These are phyloP conservation scores for Adelges cooleyi DNA, from an alignment of 1,140 invertebrate species.

Conservation along the genomic window DNA sequence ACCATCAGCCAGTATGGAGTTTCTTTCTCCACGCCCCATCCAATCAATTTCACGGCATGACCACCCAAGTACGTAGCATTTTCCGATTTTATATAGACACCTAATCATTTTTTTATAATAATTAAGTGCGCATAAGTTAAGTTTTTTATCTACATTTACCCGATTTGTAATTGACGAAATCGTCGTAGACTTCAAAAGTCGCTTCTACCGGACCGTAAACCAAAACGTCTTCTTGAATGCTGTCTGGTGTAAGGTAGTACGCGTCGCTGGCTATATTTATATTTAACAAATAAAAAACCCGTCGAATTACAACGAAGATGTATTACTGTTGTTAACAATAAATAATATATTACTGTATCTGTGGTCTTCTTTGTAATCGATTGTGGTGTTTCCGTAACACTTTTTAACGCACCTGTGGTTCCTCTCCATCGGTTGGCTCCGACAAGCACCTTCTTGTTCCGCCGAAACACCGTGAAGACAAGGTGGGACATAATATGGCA, in stretches of 20 bases:
- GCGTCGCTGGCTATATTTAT: constrained; percentile 18
- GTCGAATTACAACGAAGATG: no score
- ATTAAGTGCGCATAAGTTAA: no score
- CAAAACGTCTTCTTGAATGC: constrained; percentile 30
- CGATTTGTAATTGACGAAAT: constrained; percentile 32
- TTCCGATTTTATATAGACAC: constrained; percentile 35
- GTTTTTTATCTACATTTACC: constrained; percentile 27
- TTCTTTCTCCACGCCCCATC: constrained; percentile 46
- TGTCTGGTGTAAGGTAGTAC: neutral
- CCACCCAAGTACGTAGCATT: constrained; percentile 63
- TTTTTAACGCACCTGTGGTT: neutral
- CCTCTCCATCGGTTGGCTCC: neutral
- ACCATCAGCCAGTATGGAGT: constrained; percentile 75
- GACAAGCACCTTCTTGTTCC: neutral
- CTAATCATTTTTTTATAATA: neutral
- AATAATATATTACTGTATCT: no score
- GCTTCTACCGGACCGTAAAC: constrained; percentile 31
- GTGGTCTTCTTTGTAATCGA: neutral
- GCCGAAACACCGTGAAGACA: neutral
- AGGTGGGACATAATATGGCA: neutral
- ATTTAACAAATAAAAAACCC: neutral
- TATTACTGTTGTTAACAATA: no score
- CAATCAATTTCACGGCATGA: constrained; percentile 78
- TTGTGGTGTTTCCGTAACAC: neutral
- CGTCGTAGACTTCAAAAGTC: constrained; percentile 31